Conservation (phyloP, 2,113 vertebrate genomes). For the Etheostoma cragini region DNA sequence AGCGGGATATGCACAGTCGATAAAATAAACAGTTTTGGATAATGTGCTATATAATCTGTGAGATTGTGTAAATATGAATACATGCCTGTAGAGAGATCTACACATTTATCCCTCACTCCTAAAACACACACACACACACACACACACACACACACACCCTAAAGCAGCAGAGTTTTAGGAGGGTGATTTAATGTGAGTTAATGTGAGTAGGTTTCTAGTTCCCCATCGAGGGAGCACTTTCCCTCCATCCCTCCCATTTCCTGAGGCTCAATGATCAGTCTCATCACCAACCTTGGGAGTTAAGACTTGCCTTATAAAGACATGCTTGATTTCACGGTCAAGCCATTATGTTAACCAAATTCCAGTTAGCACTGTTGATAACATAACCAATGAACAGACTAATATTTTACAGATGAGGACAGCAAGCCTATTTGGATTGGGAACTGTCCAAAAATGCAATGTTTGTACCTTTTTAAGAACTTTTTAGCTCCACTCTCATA, state of each 20-base stretch:
- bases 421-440: not conserved
- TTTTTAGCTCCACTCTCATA: no score
- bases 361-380: not conserved
- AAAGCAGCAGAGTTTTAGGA: not conserved
- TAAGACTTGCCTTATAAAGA: conserved; percentile 4
- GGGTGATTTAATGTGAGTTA: conserved; percentile 6
- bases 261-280: conserved; percentile 43
- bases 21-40: not conserved
- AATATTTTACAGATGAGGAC: no score
- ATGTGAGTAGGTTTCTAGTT: conserved; percentile 47
- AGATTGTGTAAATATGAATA: not conserved
- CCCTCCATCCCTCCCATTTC: conserved; percentile 44
- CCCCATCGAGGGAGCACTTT: conserved; percentile 30
- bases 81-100: not conserved
- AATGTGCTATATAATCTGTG: not conserved
- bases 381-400: no score
- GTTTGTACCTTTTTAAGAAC: no score
- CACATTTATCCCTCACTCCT: not conserved
- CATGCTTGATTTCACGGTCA: conserved; percentile 19
- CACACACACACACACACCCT: not conserved
- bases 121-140: conserved; percentile 5
- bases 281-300: conserved; percentile 21
- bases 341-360: conserved; percentile 5
- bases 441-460: not conserved
- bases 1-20: conserved; percentile 7